Percentiles rank a stretch among this genome's conserved stretches.
Evolutionary conservation across 2,888 invertebrate species (phyloP).

Genomic region (Nomada lathburiana): DNA sequence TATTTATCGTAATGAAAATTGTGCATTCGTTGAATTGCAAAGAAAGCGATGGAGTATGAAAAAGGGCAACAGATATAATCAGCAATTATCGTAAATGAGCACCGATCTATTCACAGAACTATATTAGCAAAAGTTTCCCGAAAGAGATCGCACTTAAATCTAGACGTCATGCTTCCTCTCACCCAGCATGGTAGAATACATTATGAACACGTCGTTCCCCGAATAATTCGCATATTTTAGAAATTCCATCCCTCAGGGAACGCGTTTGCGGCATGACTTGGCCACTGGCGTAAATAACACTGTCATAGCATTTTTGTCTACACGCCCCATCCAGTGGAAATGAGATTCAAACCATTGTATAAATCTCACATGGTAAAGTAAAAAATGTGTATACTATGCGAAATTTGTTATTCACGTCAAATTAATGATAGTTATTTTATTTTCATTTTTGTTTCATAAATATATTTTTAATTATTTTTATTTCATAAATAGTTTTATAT

Average conservation of each 20-base stretch:
- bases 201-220: slow-evolving; percentile 70
- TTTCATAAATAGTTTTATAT: too few species aligned
- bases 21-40: too few species aligned
- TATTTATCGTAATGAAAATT: too few species aligned
- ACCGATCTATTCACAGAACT: slow-evolving; percentile 4
- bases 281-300: slow-evolving; percentile 63
- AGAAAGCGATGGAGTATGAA: too few species aligned
- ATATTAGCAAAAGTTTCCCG: slow-evolving; percentile 21
- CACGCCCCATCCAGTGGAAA: slow-evolving; percentile 23
- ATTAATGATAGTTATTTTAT: too few species aligned
- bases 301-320: slow-evolving; percentile 49
- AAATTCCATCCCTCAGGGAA: slow-evolving; percentile 70
- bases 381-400: too few species aligned
- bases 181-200: slow-evolving; percentile 54
- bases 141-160: slow-evolving; percentile 57
- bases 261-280: slow-evolving; percentile 69
- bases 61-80: background rate
- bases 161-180: slow-evolving; percentile 42
- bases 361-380: background rate
- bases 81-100: background rate
- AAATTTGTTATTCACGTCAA: too few species aligned
- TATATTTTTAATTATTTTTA: too few species aligned
- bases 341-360: slow-evolving; percentile 11
- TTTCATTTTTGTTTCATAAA: too few species aligned
- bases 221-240: slow-evolving; percentile 75